A percentile compares a stretch with the other conserved stretches of the same genome.
Evolutionary conservation across 2,113 vertebrate species (phyloP).

Genomic region (Cercocebus atys): DNA sequence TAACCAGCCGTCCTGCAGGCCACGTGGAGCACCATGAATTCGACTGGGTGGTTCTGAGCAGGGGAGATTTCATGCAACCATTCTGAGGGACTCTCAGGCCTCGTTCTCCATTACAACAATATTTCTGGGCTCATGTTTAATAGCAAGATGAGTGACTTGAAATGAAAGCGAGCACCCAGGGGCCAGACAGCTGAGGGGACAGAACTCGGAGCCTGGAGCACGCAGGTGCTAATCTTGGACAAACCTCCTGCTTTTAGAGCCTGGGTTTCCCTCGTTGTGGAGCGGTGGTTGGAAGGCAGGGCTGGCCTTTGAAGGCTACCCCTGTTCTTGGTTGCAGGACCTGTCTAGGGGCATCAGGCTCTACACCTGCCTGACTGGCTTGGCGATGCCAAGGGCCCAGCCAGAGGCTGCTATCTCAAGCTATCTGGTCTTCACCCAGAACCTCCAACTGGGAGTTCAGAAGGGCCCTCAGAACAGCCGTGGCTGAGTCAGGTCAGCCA

Average conservation of each 20-base stretch:
- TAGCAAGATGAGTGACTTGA: not conserved
- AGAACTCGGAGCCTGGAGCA: not conserved
- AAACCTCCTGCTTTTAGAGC: not conserved
- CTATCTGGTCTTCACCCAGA: not conserved
- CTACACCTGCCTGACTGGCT: not conserved
- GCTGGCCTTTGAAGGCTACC: not conserved
- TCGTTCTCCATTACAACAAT: not conserved
- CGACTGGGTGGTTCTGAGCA: not conserved
- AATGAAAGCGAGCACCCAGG: not conserved
- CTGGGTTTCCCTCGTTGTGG: not conserved
- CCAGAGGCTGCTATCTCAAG: not conserved
- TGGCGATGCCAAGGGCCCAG: not conserved
- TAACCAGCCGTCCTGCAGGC: not conserved
- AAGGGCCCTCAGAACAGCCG: not conserved
- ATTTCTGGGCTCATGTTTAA: not conserved
- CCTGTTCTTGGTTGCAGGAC: not conserved
- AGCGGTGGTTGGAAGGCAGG: not conserved
- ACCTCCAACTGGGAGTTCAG: not conserved
- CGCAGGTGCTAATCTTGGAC: not conserved
- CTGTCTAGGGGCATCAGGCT: not conserved
- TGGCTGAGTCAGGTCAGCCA: not conserved
- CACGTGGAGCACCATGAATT: not conserved
- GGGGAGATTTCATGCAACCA: not conserved
- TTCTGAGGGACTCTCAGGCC: not conserved
- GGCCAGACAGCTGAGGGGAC: accelerated